These are phyloP conservation scores for Belgica antarctica DNA, from an alignment of 2,888 invertebrate genomes.

Conservation along the genomic window DNA sequence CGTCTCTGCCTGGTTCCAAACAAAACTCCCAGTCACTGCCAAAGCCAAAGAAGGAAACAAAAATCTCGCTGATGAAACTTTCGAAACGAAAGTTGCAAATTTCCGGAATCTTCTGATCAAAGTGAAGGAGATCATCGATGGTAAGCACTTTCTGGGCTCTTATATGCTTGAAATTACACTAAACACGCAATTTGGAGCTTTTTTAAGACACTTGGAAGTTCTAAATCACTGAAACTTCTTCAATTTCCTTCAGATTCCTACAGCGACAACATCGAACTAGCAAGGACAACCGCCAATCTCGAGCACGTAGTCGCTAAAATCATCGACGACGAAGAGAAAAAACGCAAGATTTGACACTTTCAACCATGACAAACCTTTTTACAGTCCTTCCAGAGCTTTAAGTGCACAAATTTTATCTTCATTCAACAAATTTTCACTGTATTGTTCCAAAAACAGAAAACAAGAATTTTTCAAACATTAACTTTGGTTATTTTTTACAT, in stretches of 20 bases:
- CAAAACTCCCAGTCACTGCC: slow-evolving; percentile 19
- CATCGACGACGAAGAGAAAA: slow-evolving; percentile 52
- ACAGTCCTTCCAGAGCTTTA: not conserved
- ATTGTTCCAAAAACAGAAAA: not conserved
- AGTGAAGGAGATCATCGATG: slow-evolving; percentile 53
- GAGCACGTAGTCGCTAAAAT: slow-evolving; percentile 54
- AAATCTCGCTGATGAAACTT: slow-evolving; percentile 37
- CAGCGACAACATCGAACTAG: slow-evolving; percentile 54
- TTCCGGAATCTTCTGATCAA: slow-evolving; percentile 52
- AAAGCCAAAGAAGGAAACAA: not conserved
- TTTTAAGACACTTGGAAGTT: not conserved
- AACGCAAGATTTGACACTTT: slow-evolving; percentile 45
- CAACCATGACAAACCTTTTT: not conserved
- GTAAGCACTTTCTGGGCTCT: slow-evolving; percentile 21
- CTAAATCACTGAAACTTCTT: not conserved
- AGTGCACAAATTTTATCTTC: not conserved
- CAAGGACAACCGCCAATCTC: slow-evolving; percentile 53
- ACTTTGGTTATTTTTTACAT: not conserved
- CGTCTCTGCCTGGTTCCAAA: slow-evolving; percentile 52
- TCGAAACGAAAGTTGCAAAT: slow-evolving; percentile 53
- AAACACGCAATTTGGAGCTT: not conserved
- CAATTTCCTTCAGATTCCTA: slow-evolving; percentile 50
- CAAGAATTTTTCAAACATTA: not conserved
- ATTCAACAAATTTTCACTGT: not conserved
- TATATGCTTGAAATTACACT: too few relatives aligned